Base-by-base conservation (phyloP, 2,113 vertebrate genomes). In the Desmodus rotundus region DNA sequence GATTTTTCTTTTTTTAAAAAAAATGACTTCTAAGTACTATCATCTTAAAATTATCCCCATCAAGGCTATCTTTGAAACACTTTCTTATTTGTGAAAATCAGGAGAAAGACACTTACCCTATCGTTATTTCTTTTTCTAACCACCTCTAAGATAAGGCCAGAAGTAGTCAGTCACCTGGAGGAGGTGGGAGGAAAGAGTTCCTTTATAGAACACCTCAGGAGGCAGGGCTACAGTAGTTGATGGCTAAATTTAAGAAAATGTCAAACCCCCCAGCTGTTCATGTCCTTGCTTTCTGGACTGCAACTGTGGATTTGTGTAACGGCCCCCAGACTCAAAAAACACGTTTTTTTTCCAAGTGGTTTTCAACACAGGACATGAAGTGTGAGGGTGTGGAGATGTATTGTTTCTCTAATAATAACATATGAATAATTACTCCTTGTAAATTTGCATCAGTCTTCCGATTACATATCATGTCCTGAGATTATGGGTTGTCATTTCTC, bases 111-210 rank as follows among this genome's bases (percentile, higher is more conserved):
- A 54, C 1, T 5, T 26, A 3, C n/a, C 9, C 15, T 61, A 22
- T 47, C 74, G 47, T 47, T 78, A 38, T 54, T 95, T 92, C 2
- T 80, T 81, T 17, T 91, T 54, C 67, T 74, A 77, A 61, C 26
- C 74, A 26, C 13, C n/a, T 73, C 26, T 93, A 70, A 52, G 26
- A 91, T 5, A 61, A 72, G 16, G 15, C 50, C 7, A 63, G 19
- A 63, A 81, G 19, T 26, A 67, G 28, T 82, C 28, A 38, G 28
- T 50, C 19, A 74, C n/a, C 70, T 50, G 2, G 41, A 67, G 2
- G 11, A 84, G 2, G 0, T 4, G 12, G 24, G 3, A 80, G 10
- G 6, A 3, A 41, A 68, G 24, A 33, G 4, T 58, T 67, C 73
- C 54, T 54, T 38, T 28, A 41, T 17, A 78, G 15, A 86, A 93